A percentile compares a stretch with the other conserved stretches of the same genome.
Evolutionary conservation across 2,888 invertebrate species (phyloP).

Genomic region (Caenorhabditis uteleia): DNA sequence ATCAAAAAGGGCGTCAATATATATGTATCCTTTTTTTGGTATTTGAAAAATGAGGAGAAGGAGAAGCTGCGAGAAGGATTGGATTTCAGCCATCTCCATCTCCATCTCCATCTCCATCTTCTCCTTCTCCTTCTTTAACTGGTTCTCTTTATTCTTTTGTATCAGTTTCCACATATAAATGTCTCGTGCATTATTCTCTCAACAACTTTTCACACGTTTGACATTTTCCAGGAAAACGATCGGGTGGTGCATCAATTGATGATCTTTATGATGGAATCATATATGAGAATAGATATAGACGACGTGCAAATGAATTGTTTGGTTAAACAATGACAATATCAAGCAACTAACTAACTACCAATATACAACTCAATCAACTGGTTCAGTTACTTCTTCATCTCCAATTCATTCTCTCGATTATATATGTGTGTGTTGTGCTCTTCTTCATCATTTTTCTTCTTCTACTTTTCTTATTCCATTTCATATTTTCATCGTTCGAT

Average conservation of each 20-base stretch:
- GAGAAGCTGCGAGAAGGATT: not conserved
- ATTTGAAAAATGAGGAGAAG: too few species aligned
- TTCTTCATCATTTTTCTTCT: too few species aligned
- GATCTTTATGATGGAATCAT: not conserved
- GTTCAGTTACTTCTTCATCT: too few species aligned
- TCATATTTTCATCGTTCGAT: too few species aligned
- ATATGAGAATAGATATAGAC: not conserved
- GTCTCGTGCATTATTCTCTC: too few species aligned
- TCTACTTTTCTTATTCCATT: too few species aligned
- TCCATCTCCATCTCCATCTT: slow-evolving; percentile 3
- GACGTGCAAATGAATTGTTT: slow-evolving; percentile 7
- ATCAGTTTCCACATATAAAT: too few species aligned
- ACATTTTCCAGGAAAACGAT: slow-evolving; percentile 1
- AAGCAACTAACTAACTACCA: too few species aligned
- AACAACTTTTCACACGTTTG: slow-evolving; percentile 7
- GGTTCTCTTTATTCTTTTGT: too few species aligned
- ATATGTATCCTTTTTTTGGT: slow-evolving; percentile 2
- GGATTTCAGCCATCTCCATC: not conserved
- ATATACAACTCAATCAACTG: too few species aligned
- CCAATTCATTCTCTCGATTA: too few species aligned
- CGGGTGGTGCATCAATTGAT: not conserved
- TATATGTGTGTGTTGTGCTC: too few species aligned
- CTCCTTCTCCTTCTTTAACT: slow-evolving; percentile 11
- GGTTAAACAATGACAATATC: not conserved
- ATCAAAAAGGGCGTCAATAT: slow-evolving; percentile 12